A percentile compares a stretch with the other conserved stretches of the same genome.
Evolutionary conservation across 1,140 invertebrate genomes (phyloP).

Genomic region (Brachionus sp.): DNA sequence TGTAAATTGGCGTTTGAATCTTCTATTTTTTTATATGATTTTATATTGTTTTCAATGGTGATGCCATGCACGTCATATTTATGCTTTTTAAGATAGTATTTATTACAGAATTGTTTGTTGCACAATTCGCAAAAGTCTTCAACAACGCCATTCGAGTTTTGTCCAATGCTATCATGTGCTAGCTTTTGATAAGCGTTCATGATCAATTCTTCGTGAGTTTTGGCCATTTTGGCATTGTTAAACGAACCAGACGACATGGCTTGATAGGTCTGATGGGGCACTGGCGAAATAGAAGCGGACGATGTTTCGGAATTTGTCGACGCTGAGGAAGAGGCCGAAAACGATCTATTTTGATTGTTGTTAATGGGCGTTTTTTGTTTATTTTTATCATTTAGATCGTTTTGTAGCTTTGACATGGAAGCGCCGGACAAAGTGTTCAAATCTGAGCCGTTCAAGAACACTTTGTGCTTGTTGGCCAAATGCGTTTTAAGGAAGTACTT

Average conservation of each 20-base stretch:
- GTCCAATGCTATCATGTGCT: neutral
- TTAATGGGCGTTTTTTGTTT: neutral
- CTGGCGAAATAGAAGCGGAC: slow-evolving; percentile 30
- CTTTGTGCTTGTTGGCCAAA: slow-evolving; percentile 42
- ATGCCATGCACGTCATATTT: slow-evolving; percentile 45
- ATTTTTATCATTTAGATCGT: slow-evolving; percentile 21
- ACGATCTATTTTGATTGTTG: neutral
- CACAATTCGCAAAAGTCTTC: slow-evolving; percentile 46
- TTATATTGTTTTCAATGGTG: slow-evolving; percentile 34
- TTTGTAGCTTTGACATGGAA: slow-evolving; percentile 33
- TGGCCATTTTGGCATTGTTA: neutral
- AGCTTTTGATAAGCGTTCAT: slow-evolving; percentile 12
- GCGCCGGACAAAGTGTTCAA: neutral
- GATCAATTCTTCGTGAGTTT: neutral
- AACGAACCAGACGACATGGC: neutral
- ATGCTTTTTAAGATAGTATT: slow-evolving; percentile 46
- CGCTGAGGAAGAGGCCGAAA: slow-evolving; percentile 10
- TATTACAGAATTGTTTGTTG: slow-evolving; percentile 47
- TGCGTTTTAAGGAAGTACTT: slow-evolving; percentile 57
- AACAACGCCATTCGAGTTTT: neutral
- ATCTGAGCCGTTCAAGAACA: slow-evolving; percentile 40
- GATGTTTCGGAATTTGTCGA: slow-evolving; percentile 23
- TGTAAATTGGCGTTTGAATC: neutral
- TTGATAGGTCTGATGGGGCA: neutral
- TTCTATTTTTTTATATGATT: slow-evolving; percentile 41